Conservation (phyloP, 2,888 invertebrate species). For the Athalia rosae region DNA sequence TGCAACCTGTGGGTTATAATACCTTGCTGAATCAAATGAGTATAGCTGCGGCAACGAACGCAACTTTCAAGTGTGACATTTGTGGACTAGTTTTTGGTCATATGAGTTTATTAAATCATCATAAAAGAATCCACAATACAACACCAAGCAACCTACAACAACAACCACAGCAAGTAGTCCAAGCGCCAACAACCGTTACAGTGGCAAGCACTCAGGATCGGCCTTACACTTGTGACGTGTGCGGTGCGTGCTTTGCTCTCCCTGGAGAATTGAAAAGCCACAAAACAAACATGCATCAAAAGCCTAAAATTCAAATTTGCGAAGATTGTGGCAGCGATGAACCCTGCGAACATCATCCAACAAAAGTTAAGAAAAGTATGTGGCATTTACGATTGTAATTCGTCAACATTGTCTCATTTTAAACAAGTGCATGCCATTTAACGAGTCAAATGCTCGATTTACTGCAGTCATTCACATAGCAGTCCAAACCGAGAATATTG, state of each 20-base stretch:
- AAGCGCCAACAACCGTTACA: conserved; percentile 72
- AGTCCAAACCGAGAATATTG: no score
- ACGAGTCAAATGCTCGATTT: no score
- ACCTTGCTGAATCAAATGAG: conserved; percentile 92
- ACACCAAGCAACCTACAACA: conserved; percentile 70
- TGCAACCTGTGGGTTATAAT: conserved; percentile 82
- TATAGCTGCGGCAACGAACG: conserved; percentile 81
- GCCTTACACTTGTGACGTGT: conserved; percentile 74
- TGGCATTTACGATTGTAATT: conserved; percentile 33
- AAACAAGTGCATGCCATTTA: no score
- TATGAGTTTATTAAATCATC: conserved; percentile 87
- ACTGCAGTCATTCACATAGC: no score
- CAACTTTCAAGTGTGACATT: conserved; percentile 91
- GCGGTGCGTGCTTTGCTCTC: conserved; percentile 73
- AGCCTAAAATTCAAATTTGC: conserved; percentile 70
- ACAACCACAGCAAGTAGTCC: conserved; percentile 72
- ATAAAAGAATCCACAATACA: conserved; percentile 86
- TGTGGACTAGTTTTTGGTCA: conserved; percentile 91
- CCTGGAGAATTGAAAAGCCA: conserved; percentile 75
- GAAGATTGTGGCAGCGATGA: conserved; percentile 72
- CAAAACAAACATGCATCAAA: conserved; percentile 73
- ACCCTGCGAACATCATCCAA: conserved; percentile 72
- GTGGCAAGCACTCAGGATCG: conserved; percentile 71
- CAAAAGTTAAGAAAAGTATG: conserved; percentile 72
- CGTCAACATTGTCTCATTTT: no score